Conservation (phyloP, 2,113 vertebrate species). For the Ciconia stormi region DNA sequence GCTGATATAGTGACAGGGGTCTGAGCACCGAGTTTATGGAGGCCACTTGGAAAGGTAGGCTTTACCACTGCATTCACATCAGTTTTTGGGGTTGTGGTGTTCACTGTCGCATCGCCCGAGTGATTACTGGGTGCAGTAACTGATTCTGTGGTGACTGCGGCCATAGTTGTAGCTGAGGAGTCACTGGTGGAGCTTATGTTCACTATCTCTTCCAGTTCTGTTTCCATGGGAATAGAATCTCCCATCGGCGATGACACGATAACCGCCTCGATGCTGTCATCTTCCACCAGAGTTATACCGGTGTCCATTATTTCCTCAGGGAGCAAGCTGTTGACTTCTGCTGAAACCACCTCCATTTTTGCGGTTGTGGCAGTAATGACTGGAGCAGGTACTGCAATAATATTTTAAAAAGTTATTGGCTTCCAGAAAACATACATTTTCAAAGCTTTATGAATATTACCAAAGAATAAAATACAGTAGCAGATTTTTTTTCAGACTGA, state of each 20-base stretch:
- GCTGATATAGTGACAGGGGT: constrained; percentile 86
- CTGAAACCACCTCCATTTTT: constrained; percentile 95
- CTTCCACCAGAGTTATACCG: constrained; percentile 85
- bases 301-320: constrained; percentile 99
- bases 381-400: constrained; percentile 64
- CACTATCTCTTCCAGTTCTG: constrained; percentile 83
- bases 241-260: constrained; percentile 81
- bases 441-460: neutral
- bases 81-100: constrained; percentile 69
- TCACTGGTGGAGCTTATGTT: constrained; percentile 69
- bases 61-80: constrained; percentile 74
- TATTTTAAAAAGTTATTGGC: constrained; percentile 28
- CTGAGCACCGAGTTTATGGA: constrained; percentile 85
- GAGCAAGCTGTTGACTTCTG: constrained; percentile 96
- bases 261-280: constrained; percentile 84
- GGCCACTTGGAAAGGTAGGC: constrained; percentile 76
- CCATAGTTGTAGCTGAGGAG: constrained; percentile 30
- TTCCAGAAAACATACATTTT: neutral
- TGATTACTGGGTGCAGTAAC: constrained; percentile 71
- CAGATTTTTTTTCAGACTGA: neutral
- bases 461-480: neutral
- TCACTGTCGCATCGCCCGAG: constrained; percentile 67
- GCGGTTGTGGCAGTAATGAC: constrained; percentile 50
- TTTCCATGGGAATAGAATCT: constrained; percentile 83
- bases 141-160: constrained; percentile 66